Percentiles rank a stretch among this genome's conserved stretches.
These are phyloP conservation scores for Schmidtea mediterranea DNA, from an alignment of 1,140 invertebrate species.

Conservation along the genomic window DNA sequence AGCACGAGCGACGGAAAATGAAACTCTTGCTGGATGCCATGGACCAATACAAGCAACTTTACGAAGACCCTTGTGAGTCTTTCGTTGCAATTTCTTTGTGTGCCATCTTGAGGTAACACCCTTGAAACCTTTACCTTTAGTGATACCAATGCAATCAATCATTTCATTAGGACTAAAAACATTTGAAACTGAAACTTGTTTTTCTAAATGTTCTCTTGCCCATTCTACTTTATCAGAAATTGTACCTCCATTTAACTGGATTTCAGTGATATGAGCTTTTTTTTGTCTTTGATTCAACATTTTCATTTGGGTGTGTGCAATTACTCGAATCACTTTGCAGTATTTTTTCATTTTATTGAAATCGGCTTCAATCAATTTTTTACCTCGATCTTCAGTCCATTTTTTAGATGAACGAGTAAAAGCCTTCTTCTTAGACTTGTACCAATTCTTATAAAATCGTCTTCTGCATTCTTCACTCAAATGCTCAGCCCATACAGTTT, in stretches of 20 bases:
- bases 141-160: constrained; percentile 94
- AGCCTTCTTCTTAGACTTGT: constrained; percentile 99
- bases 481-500: no score
- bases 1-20: constrained; percentile 90
- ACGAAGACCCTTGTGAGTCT: constrained; percentile 96
- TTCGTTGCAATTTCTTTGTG: constrained; percentile 91
- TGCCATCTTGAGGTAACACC: constrained; percentile 99
- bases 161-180: constrained; percentile 92
- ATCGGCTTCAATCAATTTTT: constrained; percentile 81
- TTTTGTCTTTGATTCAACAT: constrained; percentile 85
- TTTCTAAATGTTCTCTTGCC: constrained; percentile 79
- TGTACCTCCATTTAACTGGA: constrained; percentile 88
- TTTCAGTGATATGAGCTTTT: constrained; percentile 99
- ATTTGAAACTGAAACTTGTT: constrained; percentile 50
- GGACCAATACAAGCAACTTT: constrained; percentile 99
- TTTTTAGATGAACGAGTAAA: constrained; percentile 94
- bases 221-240: constrained; percentile 83
- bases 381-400: constrained; percentile 81
- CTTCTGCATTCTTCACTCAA: constrained; percentile 82
- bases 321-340: constrained; percentile 76
- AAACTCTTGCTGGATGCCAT: constrained; percentile 99
- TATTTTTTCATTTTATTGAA: constrained; percentile 90
- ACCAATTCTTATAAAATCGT: constrained; percentile 99
- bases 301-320: constrained; percentile 96
- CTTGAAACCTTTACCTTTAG: constrained; percentile 96